Percentiles rank a stretch among this genome's conserved stretches.
Conservation (phyloP, 2,888 invertebrate genomes). For the Lymantria monacha region DNA sequence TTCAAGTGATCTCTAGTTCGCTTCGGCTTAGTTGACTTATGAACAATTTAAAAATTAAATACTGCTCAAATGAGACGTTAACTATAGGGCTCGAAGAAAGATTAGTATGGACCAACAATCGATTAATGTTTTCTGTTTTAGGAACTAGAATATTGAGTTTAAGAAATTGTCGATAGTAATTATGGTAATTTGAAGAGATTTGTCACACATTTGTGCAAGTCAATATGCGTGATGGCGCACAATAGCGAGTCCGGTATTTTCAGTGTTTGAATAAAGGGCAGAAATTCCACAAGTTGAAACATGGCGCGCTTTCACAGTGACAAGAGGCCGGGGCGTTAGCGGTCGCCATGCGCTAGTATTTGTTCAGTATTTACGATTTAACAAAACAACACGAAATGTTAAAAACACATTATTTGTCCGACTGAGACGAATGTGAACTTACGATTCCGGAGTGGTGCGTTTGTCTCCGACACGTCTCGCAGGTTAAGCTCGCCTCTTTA, state of each 20-base stretch:
- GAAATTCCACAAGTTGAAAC: slow-evolving; percentile 61
- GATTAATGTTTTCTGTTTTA: slow-evolving; percentile 21
- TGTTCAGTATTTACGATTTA: slow-evolving; percentile 81
- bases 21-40: slow-evolving; percentile 73
- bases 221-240: slow-evolving; percentile 7
- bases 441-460: slow-evolving; percentile 69
- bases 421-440: slow-evolving; percentile 79
- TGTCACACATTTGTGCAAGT: slow-evolving; percentile 27
- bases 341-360: slow-evolving; percentile 60
- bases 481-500: slow-evolving; percentile 64
- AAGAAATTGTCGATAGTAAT: no score
- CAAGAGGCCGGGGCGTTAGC: slow-evolving; percentile 51
- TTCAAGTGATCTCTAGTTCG: slow-evolving; percentile 78
- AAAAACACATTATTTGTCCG: slow-evolving; percentile 81
- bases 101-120: slow-evolving; percentile 43
- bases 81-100: slow-evolving; percentile 46
- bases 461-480: slow-evolving; percentile 76
- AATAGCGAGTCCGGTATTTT: slow-evolving; percentile 32
- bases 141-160: no score
- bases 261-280: slow-evolving; percentile 57
- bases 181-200: slow-evolving; percentile 34
- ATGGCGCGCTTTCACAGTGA: slow-evolving; percentile 56
- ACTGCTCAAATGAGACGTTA: slow-evolving; percentile 73
- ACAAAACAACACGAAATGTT: slow-evolving; percentile 82
- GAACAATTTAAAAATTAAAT: slow-evolving; percentile 79